phyloP scores from a whole-genome alignment of 2,888 invertebrate genomes.

The Diaphora mendica region DNA sequence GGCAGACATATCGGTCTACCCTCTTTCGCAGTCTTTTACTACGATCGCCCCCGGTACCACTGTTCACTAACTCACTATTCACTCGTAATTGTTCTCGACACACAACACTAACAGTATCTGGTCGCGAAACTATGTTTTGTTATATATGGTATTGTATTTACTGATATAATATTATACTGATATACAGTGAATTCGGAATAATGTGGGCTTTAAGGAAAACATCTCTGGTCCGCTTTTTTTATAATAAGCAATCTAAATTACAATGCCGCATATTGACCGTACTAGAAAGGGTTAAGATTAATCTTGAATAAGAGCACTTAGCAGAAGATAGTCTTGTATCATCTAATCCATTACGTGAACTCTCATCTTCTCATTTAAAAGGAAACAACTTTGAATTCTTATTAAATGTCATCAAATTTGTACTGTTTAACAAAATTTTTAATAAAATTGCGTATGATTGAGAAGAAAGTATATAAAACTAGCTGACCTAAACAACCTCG shows the following conservation, averaged over 20 bases:
- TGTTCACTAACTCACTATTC: too few relatives aligned
- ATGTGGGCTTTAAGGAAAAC: not conserved
- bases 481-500: too few relatives aligned
- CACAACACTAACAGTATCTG: too few relatives aligned
- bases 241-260: not conserved
- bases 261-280: not conserved
- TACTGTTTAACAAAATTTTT: not conserved
- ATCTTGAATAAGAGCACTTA: slow-evolving; percentile 8
- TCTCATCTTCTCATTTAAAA: not conserved
- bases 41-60: too few relatives aligned
- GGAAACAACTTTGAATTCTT: not conserved
- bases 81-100: too few relatives aligned
- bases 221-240: not conserved
- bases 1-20: too few relatives aligned
- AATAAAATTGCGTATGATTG: not conserved
- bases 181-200: not conserved
- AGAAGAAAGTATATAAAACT: not conserved
- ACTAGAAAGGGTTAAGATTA: slow-evolving; percentile 10
- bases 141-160: too few relatives aligned
- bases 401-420: not conserved
- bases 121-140: too few relatives aligned
- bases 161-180: too few relatives aligned
- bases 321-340: not conserved
- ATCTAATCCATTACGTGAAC: not conserved
- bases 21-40: too few relatives aligned